Conservation (phyloP, 1,140 invertebrate species). For the Drosophila rhopaloa region DNA sequence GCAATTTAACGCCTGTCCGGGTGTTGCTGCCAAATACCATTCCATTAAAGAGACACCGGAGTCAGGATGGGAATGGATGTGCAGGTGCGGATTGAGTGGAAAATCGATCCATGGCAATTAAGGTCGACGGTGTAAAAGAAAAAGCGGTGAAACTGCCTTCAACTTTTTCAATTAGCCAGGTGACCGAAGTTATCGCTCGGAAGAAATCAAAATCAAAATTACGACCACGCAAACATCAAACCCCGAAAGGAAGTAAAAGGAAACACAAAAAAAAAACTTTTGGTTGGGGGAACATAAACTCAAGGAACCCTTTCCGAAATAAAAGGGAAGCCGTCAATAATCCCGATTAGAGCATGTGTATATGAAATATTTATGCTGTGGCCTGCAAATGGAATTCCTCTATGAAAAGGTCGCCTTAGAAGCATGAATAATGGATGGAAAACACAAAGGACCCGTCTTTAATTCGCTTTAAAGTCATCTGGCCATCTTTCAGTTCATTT, state of each 20-base stretch:
- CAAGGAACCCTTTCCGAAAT: slow-evolving; percentile 19
- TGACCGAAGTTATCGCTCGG: slow-evolving; percentile 68
- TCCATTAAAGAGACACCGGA: slow-evolving; percentile 52
- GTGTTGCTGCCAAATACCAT: slow-evolving; percentile 33
- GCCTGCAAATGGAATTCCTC: slow-evolving; percentile 36
- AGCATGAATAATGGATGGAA: slow-evolving; percentile 37
- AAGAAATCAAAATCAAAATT: slow-evolving; percentile 68
- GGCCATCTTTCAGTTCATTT: slow-evolving; percentile 42
- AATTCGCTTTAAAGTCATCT: slow-evolving; percentile 51
- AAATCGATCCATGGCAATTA: slow-evolving; percentile 73
- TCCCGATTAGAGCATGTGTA: slow-evolving; percentile 55
- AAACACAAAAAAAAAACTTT: neutral
- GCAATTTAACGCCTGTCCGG: slow-evolving; percentile 60
- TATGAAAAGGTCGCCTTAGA: slow-evolving; percentile 22
- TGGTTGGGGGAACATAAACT: neutral
- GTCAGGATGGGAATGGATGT: slow-evolving; percentile 26
- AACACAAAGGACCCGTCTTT: slow-evolving; percentile 17
- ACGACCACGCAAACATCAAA: slow-evolving; percentile 33
- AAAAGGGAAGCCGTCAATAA: slow-evolving; percentile 25
- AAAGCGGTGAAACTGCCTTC: slow-evolving; percentile 53
- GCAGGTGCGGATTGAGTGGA: slow-evolving; percentile 46
- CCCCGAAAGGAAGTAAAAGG: slow-evolving; percentile 5
- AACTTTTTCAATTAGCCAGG: slow-evolving; percentile 75
- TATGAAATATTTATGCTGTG: slow-evolving; percentile 60
- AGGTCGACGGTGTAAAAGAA: slow-evolving; percentile 34